Percentiles rank a stretch among this genome's conserved stretches.
These are phyloP conservation scores for Drosophila formosana DNA, from an alignment of 2,888 invertebrate species.

Conservation along the genomic window DNA sequence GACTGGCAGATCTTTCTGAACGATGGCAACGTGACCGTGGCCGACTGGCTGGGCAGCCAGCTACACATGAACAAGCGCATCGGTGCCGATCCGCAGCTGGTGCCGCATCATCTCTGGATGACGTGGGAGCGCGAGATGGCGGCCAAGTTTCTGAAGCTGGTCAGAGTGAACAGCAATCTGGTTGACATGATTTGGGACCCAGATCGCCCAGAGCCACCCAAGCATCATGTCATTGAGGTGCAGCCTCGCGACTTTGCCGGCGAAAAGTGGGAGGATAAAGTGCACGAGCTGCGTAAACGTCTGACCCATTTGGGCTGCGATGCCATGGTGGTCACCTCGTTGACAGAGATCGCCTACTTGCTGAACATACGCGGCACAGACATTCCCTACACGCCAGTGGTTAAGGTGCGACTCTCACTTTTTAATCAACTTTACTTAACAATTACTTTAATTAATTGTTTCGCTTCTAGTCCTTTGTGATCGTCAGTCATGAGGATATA, in stretches of 20 bases:
- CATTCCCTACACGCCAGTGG: slow-evolving; percentile 92
- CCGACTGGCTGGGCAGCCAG: slow-evolving; percentile 88
- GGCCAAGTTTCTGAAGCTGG: slow-evolving; percentile 72
- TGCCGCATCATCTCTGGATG: slow-evolving; percentile 90
- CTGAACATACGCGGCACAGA: slow-evolving; percentile 95
- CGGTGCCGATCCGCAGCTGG: slow-evolving; percentile 91
- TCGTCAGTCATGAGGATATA: slow-evolving; percentile 88
- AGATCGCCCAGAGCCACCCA: slow-evolving; percentile 87
- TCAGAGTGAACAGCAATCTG: slow-evolving; percentile 87
- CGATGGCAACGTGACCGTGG: slow-evolving; percentile 87
- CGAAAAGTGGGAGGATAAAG: slow-evolving; percentile 91
- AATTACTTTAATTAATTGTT: neutral
- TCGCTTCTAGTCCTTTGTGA: slow-evolving; percentile 88
- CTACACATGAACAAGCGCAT: slow-evolving; percentile 86
- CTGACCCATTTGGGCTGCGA: slow-evolving; percentile 88
- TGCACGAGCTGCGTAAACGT: slow-evolving; percentile 88
- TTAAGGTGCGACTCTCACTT: slow-evolving; percentile 86
- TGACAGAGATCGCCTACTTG: slow-evolving; percentile 95
- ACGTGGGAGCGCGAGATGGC: slow-evolving; percentile 87
- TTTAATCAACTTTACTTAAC: neutral
- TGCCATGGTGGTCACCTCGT: slow-evolving; percentile 93
- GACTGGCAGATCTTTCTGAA: slow-evolving; percentile 95
- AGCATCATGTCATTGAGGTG: slow-evolving; percentile 86
- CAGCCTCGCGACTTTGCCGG: slow-evolving; percentile 88
- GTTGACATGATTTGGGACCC: slow-evolving; percentile 92